A percentile compares a stretch with the other conserved stretches of the same genome.
phyloP scores from a whole-genome alignment of 2,797 vertebrate genomes.

The Amblyopsis hoosieri region DNA sequence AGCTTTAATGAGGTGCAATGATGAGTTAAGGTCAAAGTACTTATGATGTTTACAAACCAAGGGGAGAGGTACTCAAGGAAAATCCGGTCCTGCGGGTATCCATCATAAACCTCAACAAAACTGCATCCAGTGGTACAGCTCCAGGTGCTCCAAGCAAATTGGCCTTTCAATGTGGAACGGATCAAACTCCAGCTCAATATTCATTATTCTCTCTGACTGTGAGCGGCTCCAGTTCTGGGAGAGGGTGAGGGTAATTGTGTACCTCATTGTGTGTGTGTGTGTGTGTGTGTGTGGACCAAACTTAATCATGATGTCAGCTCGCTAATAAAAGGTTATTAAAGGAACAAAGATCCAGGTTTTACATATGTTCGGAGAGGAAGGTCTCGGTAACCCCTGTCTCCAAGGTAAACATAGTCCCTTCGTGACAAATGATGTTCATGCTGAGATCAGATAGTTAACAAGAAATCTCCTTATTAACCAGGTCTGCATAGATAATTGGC shows the following conservation, averaged over 20 bases:
- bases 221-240: slow-evolving; percentile 70
- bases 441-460: slow-evolving; percentile 99
- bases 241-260: slow-evolving; percentile 69
- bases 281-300: slow-evolving; percentile 86
- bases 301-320: slow-evolving; percentile 99
- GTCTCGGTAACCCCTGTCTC: slow-evolving; percentile 88
- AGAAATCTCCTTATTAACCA: slow-evolving; percentile 99
- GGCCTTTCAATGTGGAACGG: slow-evolving; percentile 91
- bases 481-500: slow-evolving; percentile 99
- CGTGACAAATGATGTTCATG: slow-evolving; percentile 97
- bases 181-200: slow-evolving; percentile 97
- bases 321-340: slow-evolving; percentile 99
- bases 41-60: slow-evolving; percentile 78
- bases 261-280: slow-evolving; percentile 64
- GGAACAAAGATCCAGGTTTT: slow-evolving; percentile 99
- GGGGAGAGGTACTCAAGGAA: slow-evolving; percentile 66
- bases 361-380: slow-evolving; percentile 97
- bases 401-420: slow-evolving; percentile 88
- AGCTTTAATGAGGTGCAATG: slow-evolving; percentile 72
- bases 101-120: slow-evolving; percentile 88
- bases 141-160: slow-evolving; percentile 95
- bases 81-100: slow-evolving; percentile 84
- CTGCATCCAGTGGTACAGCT: slow-evolving; percentile 84
- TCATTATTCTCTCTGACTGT: slow-evolving; percentile 94
- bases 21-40: slow-evolving; percentile 76